Evolutionary conservation across 2,113 vertebrate species (phyloP).

Genomic region (Cyprinodon tularosa): DNA sequence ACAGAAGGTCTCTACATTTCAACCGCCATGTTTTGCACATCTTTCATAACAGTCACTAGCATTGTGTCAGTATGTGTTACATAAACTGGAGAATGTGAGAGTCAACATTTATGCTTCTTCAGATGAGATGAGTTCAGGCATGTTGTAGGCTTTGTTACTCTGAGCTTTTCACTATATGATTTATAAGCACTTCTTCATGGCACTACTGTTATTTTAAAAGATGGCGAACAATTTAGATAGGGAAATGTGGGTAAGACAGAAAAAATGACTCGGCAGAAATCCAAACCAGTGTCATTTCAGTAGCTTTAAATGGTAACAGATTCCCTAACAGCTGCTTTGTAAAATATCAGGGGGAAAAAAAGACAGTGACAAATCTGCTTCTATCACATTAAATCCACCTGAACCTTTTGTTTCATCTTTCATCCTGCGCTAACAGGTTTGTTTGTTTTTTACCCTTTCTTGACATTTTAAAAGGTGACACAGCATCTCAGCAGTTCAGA

Average conservation of each 20-base stretch:
- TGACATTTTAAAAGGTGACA: neutral
- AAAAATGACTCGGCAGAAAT: neutral
- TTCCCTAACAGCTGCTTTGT: conserved; percentile 2
- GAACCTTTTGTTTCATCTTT: neutral
- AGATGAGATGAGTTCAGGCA: neutral
- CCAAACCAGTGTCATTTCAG: conserved; percentile 4
- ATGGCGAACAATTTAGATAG: neutral
- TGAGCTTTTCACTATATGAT: neutral
- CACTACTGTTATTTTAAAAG: conserved; percentile 3
- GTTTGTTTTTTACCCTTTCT: neutral
- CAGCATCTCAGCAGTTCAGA: neutral
- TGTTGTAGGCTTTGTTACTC: neutral
- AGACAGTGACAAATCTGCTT: conserved; percentile 34
- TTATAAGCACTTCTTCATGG: neutral
- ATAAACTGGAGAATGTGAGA: neutral
- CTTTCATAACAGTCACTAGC: neutral
- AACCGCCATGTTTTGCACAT: conserved; percentile 33
- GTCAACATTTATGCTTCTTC: neutral
- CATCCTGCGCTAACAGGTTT: neutral
- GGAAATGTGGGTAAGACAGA: neutral
- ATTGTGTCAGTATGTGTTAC: neutral
- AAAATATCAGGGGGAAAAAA: conserved; percentile 7
- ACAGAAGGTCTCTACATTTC: conserved; percentile 38
- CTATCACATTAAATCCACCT: neutral
- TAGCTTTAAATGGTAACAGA: neutral